Evolutionary conservation across 2,113 vertebrate species (phyloP), one percentile per base, ranked within the genome.

Genomic region (Centropristis striata): DNA sequence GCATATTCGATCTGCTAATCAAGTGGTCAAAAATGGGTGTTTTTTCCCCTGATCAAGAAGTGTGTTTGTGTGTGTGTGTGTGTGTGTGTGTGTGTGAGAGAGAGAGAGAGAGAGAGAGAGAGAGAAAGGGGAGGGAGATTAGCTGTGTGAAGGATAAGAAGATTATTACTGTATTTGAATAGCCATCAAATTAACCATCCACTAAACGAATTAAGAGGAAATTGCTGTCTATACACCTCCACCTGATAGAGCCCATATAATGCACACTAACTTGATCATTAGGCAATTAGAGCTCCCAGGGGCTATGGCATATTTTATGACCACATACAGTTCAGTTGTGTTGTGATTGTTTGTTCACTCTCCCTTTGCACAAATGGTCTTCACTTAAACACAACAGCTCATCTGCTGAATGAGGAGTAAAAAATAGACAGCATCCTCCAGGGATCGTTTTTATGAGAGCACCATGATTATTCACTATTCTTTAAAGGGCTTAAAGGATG

Each of bases 401-500:
- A 67, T 83, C 80, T 61, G 67, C 67, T 68, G 70, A 55, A 39
- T 53, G 44, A 81, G 57, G 78, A 83, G 72, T 75, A 68, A 78
- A 92, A 88, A 92, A 90, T 78, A 90, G 81, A 73, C 28, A 28
- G 36, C 32, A 81, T 92, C 82, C 93, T 90, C 90, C 37, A 59
- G 91, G 89, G 90, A 92, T 80, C 49, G 5, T 89, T 93, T 93
- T 94, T 91, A 92, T 90, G 82, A 88, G 83, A 72, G 82, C 69
- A 32, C 70, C 49, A 65, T 91, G 85, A 91, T 94, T 93, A 93
- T 91, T 92, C 90, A 92, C 74, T 69, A 84, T 92, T 92, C 88
- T 93, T 89, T 93, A 91, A 89, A 80, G 82, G 81, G 89, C 92
- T 94, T 93, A 91, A 86, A 90, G 84, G 86, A 92, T 92, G 91